Percentiles rank a stretch among this genome's conserved stretches.
These are phyloP conservation scores for Larimichthys polyactis DNA, from an alignment of 2,113 vertebrate species.

Conservation along the genomic window DNA sequence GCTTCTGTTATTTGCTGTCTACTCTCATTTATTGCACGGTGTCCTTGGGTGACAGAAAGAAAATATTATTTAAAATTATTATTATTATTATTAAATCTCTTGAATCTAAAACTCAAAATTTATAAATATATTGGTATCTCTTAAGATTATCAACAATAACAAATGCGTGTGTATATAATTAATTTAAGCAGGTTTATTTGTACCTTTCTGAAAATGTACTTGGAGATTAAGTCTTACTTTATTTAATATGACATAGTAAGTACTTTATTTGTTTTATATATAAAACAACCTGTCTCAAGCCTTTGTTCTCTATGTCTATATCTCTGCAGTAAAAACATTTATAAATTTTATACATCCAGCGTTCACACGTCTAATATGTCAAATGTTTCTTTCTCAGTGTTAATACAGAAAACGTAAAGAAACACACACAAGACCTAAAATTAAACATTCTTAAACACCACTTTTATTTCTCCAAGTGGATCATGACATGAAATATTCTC, in stretches of 20 bases:
- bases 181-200: background rate
- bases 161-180: background rate
- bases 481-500: conserved; percentile 31
- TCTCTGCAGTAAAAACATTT: background rate
- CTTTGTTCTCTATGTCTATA: background rate
- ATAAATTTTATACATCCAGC: background rate
- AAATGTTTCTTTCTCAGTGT: background rate
- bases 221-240: background rate
- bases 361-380: background rate
- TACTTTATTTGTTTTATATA: background rate
- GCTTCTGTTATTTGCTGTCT: too few relatives aligned
- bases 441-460: conserved; percentile 73
- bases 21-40: too few relatives aligned
- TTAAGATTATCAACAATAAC: background rate
- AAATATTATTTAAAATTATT: too few relatives aligned
- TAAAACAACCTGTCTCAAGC: background rate
- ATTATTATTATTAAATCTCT: too few relatives aligned
- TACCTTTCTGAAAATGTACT: background rate
- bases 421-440: conserved; percentile 28
- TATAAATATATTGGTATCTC: background rate
- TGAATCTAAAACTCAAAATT: too few relatives aligned
- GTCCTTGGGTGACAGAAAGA: too few relatives aligned
- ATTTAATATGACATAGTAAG: background rate
- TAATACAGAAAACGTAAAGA: background rate
- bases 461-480: conserved; percentile 67